These are phyloP conservation scores for Microctonus aethiopoides DNA, from an alignment of 2,888 invertebrate genomes.

Conservation along the genomic window DNA sequence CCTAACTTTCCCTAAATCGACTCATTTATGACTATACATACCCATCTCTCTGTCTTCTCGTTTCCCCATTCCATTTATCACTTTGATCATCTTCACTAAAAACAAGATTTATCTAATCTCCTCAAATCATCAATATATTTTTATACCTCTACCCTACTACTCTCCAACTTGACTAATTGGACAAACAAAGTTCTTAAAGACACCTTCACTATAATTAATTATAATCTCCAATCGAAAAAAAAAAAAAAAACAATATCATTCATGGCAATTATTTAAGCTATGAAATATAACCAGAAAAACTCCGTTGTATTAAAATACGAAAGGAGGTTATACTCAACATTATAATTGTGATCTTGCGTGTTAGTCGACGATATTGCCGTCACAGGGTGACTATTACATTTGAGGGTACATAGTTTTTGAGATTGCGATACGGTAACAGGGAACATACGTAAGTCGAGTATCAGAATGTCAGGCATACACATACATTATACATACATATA, in stretches of 20 bases:
- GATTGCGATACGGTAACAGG: constrained; percentile 59
- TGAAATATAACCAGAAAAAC: constrained; percentile 15
- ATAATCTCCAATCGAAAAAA: no score
- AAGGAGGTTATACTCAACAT: constrained; percentile 51
- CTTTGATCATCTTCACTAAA: not conserved
- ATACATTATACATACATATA: constrained; percentile 6
- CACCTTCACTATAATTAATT: no score
- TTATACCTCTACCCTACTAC: not conserved
- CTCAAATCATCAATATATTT: not conserved
- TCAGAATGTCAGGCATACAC: constrained; percentile 6
- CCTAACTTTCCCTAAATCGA: constrained; percentile 51
- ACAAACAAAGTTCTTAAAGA: no score
- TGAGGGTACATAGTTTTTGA: constrained; percentile 51
- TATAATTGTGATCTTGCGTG: constrained; percentile 54
- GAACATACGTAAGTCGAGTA: constrained; percentile 53
- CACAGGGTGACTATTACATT: constrained; percentile 64
- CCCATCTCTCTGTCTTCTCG: constrained; percentile 14
- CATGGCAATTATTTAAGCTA: constrained; percentile 1
- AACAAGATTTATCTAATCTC: not conserved
- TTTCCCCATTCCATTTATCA: constrained; percentile 7
- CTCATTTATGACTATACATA: constrained; percentile 23
- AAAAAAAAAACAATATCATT: not conserved
- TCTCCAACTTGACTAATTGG: no score
- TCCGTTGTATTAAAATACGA: not conserved
- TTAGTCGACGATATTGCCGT: constrained; percentile 61